Conservation (phyloP, 2,113 vertebrate species). For the Arenaria interpres region DNA sequence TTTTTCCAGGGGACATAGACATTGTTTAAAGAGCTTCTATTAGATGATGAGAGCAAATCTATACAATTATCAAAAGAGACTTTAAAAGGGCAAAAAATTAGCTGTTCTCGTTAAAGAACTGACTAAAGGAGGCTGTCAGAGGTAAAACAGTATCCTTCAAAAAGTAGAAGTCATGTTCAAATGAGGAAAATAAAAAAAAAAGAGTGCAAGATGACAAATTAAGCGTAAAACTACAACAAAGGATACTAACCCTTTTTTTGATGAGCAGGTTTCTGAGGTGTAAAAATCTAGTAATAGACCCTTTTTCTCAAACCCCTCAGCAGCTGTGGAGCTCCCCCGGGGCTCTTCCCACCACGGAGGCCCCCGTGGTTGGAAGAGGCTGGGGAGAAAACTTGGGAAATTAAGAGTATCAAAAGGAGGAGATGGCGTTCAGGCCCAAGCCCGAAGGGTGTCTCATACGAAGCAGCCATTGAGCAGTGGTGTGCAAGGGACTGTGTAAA, state of each 20-base stretch:
- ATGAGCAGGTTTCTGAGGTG: background rate
- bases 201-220: background rate
- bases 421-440: background rate
- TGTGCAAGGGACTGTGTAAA: background rate
- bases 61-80: constrained; percentile 44
- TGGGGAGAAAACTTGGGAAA: background rate
- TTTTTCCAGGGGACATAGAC: constrained; percentile 47
- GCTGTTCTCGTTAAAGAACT: background rate
- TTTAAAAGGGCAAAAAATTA: constrained; percentile 50
- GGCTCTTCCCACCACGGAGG: background rate
- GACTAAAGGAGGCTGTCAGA: background rate
- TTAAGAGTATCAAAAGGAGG: background rate
- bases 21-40: constrained; percentile 46
- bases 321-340: background rate
- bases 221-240: background rate
- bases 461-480: background rate
- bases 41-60: constrained; percentile 38
- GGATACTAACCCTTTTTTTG: background rate
- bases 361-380: fast-evolving
- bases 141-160: background rate
- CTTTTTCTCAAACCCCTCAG: background rate
- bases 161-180: background rate
- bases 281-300: background rate
- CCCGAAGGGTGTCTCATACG: fast-evolving
- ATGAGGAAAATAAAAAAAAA: background rate